These are phyloP conservation scores for Halesus radiatus DNA, from an alignment of 1,140 invertebrate genomes.

Conservation along the genomic window DNA sequence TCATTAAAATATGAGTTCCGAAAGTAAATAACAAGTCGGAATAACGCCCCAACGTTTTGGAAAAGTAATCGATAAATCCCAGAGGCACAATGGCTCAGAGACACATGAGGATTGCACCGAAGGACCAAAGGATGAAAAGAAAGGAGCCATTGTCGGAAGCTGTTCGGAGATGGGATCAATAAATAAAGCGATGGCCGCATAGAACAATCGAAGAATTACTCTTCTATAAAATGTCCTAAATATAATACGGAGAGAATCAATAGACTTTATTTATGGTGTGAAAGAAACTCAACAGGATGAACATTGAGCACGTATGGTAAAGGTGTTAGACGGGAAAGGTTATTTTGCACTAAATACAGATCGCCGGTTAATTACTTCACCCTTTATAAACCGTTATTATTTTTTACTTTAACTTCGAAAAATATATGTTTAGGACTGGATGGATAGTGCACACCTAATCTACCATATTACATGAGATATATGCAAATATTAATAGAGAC, in stretches of 20 bases:
- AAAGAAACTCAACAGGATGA: neutral
- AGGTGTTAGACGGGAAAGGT: neutral
- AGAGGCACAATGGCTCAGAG: conserved; percentile 20
- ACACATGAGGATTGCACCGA: neutral
- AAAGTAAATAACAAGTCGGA: conserved; percentile 30
- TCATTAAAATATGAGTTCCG: conserved; percentile 43
- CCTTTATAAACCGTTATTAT: too few species aligned
- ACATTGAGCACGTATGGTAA: too few species aligned
- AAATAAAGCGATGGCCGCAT: conserved; percentile 33
- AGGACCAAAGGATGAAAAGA: neutral
- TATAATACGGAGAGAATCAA: conserved; percentile 7
- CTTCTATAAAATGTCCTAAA: conserved; percentile 16
- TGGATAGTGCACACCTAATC: too few species aligned
- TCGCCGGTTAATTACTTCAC: too few species aligned
- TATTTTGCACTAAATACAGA: too few species aligned
- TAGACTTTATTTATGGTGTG: conserved; percentile 24
- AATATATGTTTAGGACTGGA: too few species aligned
- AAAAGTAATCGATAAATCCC: conserved; percentile 47
- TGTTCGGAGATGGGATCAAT: neutral
- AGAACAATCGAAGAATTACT: conserved; percentile 31
- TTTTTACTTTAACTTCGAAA: too few species aligned
- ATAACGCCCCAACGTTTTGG: conserved; percentile 36
- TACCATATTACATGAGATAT: too few species aligned
- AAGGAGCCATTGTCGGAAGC: conserved; percentile 6
- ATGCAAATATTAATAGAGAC: too few species aligned